Conservation (phyloP, 2,113 vertebrate species). For the Cyprinodon variegatus region DNA sequence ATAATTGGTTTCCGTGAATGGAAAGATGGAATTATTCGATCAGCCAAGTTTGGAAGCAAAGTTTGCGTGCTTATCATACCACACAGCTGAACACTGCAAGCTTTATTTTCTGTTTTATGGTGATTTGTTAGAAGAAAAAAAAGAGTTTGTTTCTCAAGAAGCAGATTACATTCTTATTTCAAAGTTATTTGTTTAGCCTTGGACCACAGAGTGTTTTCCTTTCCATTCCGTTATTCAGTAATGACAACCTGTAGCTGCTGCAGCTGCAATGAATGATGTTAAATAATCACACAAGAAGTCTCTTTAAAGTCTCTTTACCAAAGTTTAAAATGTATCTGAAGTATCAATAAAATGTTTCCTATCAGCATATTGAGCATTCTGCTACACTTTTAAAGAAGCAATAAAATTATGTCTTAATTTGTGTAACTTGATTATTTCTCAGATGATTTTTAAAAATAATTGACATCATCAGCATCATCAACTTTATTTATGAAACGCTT, state of each 20-base stretch:
- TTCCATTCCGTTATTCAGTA: background rate
- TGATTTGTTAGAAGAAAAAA: constrained; percentile 26
- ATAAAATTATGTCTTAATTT: background rate
- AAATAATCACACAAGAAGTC: background rate
- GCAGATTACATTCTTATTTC: constrained; percentile 17
- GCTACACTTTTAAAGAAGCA: background rate
- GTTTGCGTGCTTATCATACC: constrained; percentile 59
- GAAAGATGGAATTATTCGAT: constrained; percentile 57
- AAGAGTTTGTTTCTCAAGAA: constrained; percentile 37
- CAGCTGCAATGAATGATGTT: background rate
- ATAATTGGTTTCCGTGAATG: constrained; percentile 71
- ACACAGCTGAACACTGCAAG: constrained; percentile 56
- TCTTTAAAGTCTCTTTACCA: background rate
- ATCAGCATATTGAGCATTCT: background rate
- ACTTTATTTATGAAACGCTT: too few species aligned
- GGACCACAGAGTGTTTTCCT: background rate
- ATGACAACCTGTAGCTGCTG: background rate
- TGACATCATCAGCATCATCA: too few species aligned
- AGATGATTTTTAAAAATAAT: background rate
- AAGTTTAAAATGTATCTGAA: background rate
- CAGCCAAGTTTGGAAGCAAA: constrained; percentile 46
- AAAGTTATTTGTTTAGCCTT: background rate
- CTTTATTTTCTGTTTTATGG: constrained; percentile 54
- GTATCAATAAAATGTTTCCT: background rate
- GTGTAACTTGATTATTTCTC: background rate